phyloP scores from a whole-genome alignment of 2,888 invertebrate genomes.

The Hypomecis atomaria region DNA sequence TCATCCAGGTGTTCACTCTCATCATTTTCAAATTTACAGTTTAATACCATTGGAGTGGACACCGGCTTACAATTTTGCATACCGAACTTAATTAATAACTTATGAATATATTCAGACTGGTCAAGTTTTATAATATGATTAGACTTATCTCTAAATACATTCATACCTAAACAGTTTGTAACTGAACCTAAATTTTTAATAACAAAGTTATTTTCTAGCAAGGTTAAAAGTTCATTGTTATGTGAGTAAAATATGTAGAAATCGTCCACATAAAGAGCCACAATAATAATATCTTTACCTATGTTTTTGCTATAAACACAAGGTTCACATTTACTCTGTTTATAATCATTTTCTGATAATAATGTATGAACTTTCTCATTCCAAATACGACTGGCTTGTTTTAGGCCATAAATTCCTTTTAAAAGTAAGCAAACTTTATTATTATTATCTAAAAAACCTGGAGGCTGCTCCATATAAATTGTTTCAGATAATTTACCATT shows the following conservation, averaged over 20 bases:
- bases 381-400: slow-evolving; percentile 34
- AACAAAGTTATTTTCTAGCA: slow-evolving; percentile 5
- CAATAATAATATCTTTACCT: not conserved
- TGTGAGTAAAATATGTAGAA: slow-evolving; percentile 5
- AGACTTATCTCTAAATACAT: not conserved
- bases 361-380: slow-evolving; percentile 12
- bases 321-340: slow-evolving; percentile 3
- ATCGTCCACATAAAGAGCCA: slow-evolving; percentile 23
- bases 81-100: too few relatives aligned
- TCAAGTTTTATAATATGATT: too few relatives aligned
- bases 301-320: slow-evolving; percentile 3
- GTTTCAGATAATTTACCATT: slow-evolving; percentile 26
- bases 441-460: slow-evolving; percentile 18
- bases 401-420: slow-evolving; percentile 36
- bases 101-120: too few relatives aligned
- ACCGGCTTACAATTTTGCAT: too few relatives aligned
- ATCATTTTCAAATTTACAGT: too few relatives aligned
- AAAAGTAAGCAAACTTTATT: slow-evolving; percentile 32
- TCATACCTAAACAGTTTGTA: slow-evolving; percentile 37
- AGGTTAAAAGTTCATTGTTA: slow-evolving; percentile 2
- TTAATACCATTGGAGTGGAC: too few relatives aligned
- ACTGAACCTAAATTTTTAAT: slow-evolving; percentile 27
- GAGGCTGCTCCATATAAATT: slow-evolving; percentile 30
- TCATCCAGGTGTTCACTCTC: too few relatives aligned
- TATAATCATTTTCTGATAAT: not conserved